Conservation (phyloP, 1,140 invertebrate species). For the Ips nitidus region DNA sequence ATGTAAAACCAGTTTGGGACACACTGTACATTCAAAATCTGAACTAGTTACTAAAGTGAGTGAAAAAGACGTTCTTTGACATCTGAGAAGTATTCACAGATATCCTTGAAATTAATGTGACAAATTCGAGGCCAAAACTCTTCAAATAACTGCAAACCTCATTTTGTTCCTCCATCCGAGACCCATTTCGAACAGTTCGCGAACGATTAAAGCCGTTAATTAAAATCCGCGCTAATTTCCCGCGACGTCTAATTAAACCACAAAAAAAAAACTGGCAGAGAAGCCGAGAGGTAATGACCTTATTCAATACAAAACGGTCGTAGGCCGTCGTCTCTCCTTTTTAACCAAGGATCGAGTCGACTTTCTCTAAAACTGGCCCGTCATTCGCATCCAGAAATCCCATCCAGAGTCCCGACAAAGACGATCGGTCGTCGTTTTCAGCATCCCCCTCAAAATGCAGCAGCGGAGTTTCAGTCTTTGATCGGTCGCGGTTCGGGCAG, state of each 20-base stretch:
- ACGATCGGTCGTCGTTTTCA: not conserved
- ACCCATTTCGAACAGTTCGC: not conserved
- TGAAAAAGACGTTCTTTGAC: no score
- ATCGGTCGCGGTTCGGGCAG: not conserved
- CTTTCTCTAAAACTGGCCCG: no score
- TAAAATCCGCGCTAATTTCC: not conserved
- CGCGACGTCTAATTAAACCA: conserved; percentile 1
- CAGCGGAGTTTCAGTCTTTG: not conserved
- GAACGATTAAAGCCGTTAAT: not conserved
- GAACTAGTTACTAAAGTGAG: no score
- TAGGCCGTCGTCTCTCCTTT: not conserved
- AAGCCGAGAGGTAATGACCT: not conserved
- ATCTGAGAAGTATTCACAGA: no score
- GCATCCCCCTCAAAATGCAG: not conserved
- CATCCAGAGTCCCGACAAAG: not conserved
- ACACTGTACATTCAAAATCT: no score
- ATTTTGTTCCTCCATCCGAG: no score
- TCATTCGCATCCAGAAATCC: not conserved
- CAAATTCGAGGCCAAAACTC: no score
- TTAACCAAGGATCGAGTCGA: not conserved
- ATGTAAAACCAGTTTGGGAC: no score
- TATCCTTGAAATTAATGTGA: no score
- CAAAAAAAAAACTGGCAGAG: not conserved
- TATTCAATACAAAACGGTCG: not conserved
- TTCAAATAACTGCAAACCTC: no score